phyloP scores from a whole-genome alignment of 2,888 invertebrate genomes.

The Cryptocheilus praepositus region DNA sequence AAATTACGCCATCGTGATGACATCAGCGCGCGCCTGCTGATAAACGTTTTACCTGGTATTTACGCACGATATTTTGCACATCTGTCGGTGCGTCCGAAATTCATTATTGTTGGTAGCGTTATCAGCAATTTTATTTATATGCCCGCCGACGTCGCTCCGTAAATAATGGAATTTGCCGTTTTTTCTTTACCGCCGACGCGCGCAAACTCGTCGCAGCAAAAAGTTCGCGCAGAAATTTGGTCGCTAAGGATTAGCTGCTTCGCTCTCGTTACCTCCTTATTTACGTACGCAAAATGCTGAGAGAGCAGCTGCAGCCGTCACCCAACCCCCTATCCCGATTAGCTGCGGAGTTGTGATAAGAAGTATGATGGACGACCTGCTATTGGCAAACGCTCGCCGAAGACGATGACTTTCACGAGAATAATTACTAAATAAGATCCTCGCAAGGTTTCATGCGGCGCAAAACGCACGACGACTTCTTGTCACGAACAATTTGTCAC shows the following conservation, averaged over 20 bases:
- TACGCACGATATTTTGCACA: no score
- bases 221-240: constrained; percentile 34
- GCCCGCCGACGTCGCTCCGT: no score
- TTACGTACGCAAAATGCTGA: constrained; percentile 50
- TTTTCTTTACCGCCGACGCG: no score
- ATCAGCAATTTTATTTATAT: no score
- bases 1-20: no score
- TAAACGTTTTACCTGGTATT: constrained; percentile 7
- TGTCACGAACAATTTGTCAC: neutral
- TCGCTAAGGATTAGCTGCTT: constrained; percentile 44
- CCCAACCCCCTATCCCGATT: constrained; percentile 42
- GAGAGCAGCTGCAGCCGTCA: constrained; percentile 51
- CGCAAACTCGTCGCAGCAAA: neutral
- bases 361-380: constrained; percentile 53
- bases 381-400: constrained; percentile 37
- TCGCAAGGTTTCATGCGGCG: neutral
- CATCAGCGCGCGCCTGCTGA: neutral
- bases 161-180: no score
- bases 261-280: constrained; percentile 50
- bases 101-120: no score
- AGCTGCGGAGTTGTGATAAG: constrained; percentile 48
- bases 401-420: constrained; percentile 21
- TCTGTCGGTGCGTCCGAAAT: no score
- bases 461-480: no score
- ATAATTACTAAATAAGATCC: constrained; percentile 43